Percentiles rank a stretch among this genome's conserved stretches.
These are phyloP conservation scores for Microcebus lehilahytsara DNA, from an alignment of 2,113 vertebrate genomes.

Conservation along the genomic window DNA sequence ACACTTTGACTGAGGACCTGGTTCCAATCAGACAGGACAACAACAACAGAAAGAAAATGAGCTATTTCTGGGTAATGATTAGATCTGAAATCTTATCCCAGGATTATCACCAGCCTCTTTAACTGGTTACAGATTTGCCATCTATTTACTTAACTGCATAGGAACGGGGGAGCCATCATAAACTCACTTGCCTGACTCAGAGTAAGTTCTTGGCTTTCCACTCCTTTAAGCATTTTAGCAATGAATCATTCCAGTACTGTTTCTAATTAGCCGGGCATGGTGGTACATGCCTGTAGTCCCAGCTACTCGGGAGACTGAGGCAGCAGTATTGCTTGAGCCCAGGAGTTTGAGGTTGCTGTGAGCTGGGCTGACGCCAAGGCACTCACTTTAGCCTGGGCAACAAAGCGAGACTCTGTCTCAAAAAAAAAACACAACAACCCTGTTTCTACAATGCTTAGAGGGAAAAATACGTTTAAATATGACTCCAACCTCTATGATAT, in stretches of 20 bases:
- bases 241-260: neutral
- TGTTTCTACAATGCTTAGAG: neutral
- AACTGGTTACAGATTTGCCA: neutral
- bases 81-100: neutral
- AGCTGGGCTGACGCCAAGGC: too few species aligned
- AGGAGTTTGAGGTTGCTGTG: too few species aligned
- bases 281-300: too few species aligned
- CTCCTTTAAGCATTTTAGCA: neutral
- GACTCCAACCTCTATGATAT: slow-evolving; percentile 13
- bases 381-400: too few species aligned
- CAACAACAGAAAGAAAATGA: neutral
- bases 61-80: neutral
- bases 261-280: neutral
- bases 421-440: neutral
- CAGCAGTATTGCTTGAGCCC: too few species aligned
- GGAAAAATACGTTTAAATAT: neutral
- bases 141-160: neutral
- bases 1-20: neutral
- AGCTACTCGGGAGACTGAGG: too few species aligned
- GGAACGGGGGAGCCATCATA: neutral
- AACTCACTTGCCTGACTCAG: neutral
- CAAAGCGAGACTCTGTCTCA: too few species aligned
- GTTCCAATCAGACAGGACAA: neutral
- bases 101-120: neutral
- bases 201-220: slow-evolving; percentile 1